Conservation (phyloP, 2,797 vertebrate species). For the Alauda arvensis region DNA sequence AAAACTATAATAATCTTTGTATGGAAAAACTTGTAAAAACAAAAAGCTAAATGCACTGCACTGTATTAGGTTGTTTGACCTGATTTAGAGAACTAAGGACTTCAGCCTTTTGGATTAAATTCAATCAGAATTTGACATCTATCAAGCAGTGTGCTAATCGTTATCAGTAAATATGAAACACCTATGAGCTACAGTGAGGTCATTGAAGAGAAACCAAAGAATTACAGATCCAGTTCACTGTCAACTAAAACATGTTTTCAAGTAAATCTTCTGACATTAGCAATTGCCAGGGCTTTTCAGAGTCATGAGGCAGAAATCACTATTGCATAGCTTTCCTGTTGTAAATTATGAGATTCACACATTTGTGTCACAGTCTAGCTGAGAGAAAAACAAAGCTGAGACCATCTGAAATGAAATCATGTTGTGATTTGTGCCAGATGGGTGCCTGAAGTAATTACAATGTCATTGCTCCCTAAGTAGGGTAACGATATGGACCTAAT, state of each 20-base stretch:
- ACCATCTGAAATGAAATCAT: slow-evolving; percentile 22
- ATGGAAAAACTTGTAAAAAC: not conserved
- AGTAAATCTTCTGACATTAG: not conserved
- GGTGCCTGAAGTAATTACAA: slow-evolving; percentile 24
- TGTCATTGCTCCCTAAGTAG: not conserved
- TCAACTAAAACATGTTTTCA: not conserved
- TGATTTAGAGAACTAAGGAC: not conserved
- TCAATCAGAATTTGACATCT: not conserved
- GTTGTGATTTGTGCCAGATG: slow-evolving; percentile 36
- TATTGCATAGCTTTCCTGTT: not conserved
- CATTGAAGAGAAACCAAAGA: not conserved
- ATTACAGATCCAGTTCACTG: not conserved
- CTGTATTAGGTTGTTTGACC: not conserved
- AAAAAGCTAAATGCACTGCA: not conserved
- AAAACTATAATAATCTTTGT: not conserved
- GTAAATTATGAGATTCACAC: not conserved
- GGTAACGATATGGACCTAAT: not conserved
- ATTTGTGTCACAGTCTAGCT: not conserved
- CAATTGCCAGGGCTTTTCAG: not conserved
- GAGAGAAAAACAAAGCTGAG: slow-evolving; percentile 17
- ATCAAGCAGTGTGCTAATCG: not conserved
- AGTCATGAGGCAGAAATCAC: not conserved
- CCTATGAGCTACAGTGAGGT: not conserved
- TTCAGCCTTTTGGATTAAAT: not conserved
- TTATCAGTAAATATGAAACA: not conserved